These are phyloP conservation scores for Melipona bicolor DNA, from an alignment of 2,888 invertebrate species.

Conservation along the genomic window DNA sequence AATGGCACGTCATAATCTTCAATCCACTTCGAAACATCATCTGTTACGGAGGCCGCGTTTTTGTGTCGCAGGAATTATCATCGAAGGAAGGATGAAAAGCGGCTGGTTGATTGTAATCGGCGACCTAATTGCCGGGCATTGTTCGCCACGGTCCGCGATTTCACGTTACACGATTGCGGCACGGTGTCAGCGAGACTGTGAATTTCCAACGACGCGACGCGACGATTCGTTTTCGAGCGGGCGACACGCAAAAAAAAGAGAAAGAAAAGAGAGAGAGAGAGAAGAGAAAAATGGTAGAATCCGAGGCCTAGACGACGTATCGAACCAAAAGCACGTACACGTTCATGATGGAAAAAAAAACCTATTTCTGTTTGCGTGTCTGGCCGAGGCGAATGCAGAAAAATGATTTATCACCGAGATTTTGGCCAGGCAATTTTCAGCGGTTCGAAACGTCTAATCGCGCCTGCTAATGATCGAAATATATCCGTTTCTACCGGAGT, in stretches of 20 bases:
- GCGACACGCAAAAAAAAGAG: slow-evolving; percentile 1
- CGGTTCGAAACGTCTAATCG: slow-evolving; percentile 21
- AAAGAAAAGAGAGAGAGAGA: too few species aligned
- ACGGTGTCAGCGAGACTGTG: slow-evolving; percentile 20
- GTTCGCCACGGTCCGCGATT: slow-evolving; percentile 51
- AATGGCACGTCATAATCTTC: not conserved
- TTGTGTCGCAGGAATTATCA: slow-evolving; percentile 23
- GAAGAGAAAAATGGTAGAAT: slow-evolving; percentile 18
- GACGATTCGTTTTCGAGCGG: slow-evolving; percentile 21
- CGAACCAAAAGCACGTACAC: slow-evolving; percentile 22
- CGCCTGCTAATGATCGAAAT: not conserved
- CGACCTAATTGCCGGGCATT: slow-evolving; percentile 72
- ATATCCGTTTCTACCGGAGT: not conserved
- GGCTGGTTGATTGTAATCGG: slow-evolving; percentile 66
- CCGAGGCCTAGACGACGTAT: not conserved
- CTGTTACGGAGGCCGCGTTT: slow-evolving; percentile 9
- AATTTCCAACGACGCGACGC: slow-evolving; percentile 28
- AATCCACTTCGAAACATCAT: not conserved
- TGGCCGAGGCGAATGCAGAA: not conserved
- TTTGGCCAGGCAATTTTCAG: slow-evolving; percentile 26
- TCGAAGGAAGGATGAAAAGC: slow-evolving; percentile 26
- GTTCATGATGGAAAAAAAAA: not conserved
- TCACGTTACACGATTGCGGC: slow-evolving; percentile 30
- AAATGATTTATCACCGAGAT: slow-evolving; percentile 35
- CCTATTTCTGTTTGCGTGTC: slow-evolving; percentile 14